phyloP scores from a whole-genome alignment of 2,797 vertebrate genomes.

The Sebastes paucispinis region DNA sequence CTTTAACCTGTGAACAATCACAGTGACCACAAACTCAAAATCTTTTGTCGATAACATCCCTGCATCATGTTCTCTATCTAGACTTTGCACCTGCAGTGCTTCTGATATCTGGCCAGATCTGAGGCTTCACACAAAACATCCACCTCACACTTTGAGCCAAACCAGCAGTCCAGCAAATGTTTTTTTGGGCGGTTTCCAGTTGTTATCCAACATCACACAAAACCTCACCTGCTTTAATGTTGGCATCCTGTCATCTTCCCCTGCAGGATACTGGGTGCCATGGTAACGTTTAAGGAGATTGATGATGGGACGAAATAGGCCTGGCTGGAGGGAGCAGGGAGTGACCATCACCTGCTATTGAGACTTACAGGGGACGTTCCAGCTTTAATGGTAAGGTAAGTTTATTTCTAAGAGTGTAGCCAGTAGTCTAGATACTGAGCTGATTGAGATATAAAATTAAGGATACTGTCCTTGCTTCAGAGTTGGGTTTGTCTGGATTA shows the following conservation, averaged over 20 bases:
- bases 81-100: slow-evolving; percentile 14
- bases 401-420: not conserved
- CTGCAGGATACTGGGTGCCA: slow-evolving; percentile 40
- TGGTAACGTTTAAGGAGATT: slow-evolving; percentile 53
- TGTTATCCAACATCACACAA: slow-evolving; percentile 41
- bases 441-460: not conserved
- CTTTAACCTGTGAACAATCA: no score
- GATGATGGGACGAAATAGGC: slow-evolving; percentile 45
- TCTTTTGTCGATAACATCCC: not conserved
- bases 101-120: slow-evolving; percentile 20
- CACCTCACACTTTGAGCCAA: not conserved
- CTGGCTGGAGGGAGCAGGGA: slow-evolving; percentile 16
- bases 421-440: not conserved
- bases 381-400: not conserved
- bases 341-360: slow-evolving; percentile 19
- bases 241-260: slow-evolving; percentile 38
- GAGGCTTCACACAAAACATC: slow-evolving; percentile 7
- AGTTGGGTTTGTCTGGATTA: not conserved
- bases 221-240: slow-evolving; percentile 31
- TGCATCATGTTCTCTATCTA: not conserved
- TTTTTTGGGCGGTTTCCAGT: slow-evolving; percentile 2
- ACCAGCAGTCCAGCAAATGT: slow-evolving; percentile 1
- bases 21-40: not conserved
- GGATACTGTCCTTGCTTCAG: not conserved
- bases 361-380: not conserved